phyloP scores from a whole-genome alignment of 2,888 invertebrate genomes.

The Doris montereyensis region DNA sequence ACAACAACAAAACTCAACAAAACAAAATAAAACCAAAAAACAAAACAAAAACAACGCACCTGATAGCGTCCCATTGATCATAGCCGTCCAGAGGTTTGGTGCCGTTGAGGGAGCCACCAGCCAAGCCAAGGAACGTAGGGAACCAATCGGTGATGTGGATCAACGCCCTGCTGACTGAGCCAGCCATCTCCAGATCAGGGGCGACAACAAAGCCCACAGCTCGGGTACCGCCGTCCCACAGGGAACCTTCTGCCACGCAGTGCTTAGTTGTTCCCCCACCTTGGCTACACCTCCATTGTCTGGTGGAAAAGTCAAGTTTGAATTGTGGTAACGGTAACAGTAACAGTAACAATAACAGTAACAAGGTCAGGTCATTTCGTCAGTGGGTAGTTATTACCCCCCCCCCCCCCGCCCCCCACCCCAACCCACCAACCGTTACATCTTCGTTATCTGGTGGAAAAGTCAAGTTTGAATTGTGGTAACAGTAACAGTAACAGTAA shows the following conservation, averaged over 20 bases:
- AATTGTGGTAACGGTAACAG: too few relatives aligned
- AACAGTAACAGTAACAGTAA: too few relatives aligned
- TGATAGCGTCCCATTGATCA: constrained; percentile 67
- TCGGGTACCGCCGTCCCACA: constrained; percentile 70
- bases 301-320: too few relatives aligned
- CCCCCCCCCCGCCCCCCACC: too few relatives aligned
- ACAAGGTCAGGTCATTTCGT: too few relatives aligned
- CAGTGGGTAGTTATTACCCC: too few relatives aligned
- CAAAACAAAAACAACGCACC: constrained; percentile 50
- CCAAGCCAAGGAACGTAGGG: constrained; percentile 66
- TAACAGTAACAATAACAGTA: too few relatives aligned
- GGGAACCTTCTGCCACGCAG: too few relatives aligned
- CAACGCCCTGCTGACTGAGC: constrained; percentile 49
- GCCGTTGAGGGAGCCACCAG: constrained; percentile 59
- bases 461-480: too few relatives aligned
- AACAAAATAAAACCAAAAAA: too few relatives aligned
- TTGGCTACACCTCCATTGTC: constrained; percentile 74
- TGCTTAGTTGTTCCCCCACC: too few relatives aligned
- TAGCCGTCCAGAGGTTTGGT: constrained; percentile 66
- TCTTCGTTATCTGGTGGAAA: constrained; percentile 76
- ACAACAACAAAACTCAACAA: constrained; percentile 7
- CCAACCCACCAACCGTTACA: too few relatives aligned
- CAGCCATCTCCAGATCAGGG: constrained; percentile 47
- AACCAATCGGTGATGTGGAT: constrained; percentile 71
- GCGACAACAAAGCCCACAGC: constrained; percentile 68